Percentiles rank a stretch among this genome's conserved stretches.
Conservation (phyloP, 2,797 vertebrate species). For the Acanthurus tractus region DNA sequence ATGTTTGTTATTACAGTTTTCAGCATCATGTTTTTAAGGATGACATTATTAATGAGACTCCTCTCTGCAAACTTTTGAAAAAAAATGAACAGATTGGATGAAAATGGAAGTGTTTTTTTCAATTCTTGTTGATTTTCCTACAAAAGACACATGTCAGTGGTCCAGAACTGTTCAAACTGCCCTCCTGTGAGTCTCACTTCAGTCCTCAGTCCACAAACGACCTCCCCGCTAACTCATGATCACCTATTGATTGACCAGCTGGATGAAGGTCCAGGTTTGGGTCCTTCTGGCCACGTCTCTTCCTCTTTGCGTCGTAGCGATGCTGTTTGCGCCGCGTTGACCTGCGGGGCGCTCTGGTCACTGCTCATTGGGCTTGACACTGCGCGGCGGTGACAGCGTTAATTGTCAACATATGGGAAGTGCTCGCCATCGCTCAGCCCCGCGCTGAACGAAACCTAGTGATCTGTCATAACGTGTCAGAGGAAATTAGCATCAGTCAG, state of each 20-base stretch:
- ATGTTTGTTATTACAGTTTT: neutral
- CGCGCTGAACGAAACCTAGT: slow-evolving; percentile 54
- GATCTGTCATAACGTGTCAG: slow-evolving; percentile 82
- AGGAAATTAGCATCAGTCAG: slow-evolving; percentile 77
- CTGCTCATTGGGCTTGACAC: slow-evolving; percentile 71
- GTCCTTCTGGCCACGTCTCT: slow-evolving; percentile 5
- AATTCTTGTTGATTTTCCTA: neutral
- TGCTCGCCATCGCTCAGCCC: slow-evolving; percentile 60
- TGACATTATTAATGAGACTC: neutral
- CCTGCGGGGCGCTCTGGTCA: slow-evolving; percentile 57
- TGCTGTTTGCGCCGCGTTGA: slow-evolving; percentile 46
- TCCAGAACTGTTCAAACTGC: neutral
- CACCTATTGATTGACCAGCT: slow-evolving; percentile 58
- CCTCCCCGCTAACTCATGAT: slow-evolving; percentile 40
- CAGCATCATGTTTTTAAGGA: neutral
- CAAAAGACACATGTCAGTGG: too few relatives aligned
- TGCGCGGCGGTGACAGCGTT: slow-evolving; percentile 77
- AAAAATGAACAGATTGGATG: neutral
- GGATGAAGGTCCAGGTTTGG: slow-evolving; percentile 36
- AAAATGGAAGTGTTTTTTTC: neutral
- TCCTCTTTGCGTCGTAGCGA: slow-evolving; percentile 27
- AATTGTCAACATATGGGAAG: slow-evolving; percentile 85
- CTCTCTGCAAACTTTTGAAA: neutral
- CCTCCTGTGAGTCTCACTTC: neutral
- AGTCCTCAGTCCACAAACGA: slow-evolving; percentile 8